Evolutionary conservation across 2,113 vertebrate genomes (phyloP).

Genomic region (Xerus inauris): DNA sequence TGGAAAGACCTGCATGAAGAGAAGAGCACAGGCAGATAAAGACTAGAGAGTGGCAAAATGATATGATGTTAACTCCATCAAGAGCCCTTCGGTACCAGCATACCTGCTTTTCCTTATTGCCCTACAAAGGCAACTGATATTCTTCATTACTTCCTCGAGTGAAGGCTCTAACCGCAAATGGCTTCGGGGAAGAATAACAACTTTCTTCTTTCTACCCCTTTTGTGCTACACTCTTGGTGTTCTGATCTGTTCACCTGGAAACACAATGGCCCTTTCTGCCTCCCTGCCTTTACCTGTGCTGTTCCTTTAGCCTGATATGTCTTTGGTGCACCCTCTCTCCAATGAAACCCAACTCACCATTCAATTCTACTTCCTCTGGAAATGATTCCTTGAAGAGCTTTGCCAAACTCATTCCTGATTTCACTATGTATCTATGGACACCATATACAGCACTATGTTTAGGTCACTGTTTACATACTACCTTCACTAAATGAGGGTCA

Average conservation of each 20-base stretch:
- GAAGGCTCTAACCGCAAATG: neutral
- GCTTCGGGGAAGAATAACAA: neutral
- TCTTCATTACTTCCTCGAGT: neutral
- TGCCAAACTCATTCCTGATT: neutral
- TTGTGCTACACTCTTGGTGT: fast-evolving
- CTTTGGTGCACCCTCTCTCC: neutral
- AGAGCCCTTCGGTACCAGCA: neutral
- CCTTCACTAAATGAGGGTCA: neutral
- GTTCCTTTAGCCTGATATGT: neutral
- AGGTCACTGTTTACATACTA: neutral
- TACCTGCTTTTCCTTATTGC: neutral
- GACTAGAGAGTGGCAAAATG: neutral
- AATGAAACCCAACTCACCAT: neutral
- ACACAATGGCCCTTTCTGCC: fast-evolving
- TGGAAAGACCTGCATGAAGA: neutral
- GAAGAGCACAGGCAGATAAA: neutral
- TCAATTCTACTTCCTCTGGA: neutral
- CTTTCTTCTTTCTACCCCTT: neutral
- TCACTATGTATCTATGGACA: neutral
- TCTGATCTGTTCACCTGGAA: neutral
- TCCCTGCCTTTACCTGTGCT: neutral
- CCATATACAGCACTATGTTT: neutral
- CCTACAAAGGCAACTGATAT: neutral
- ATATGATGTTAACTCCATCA: neutral
- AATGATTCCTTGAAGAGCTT: neutral